Evolutionary conservation across 2,888 invertebrate species (phyloP).

Genomic region (Zelleria hepariella): DNA sequence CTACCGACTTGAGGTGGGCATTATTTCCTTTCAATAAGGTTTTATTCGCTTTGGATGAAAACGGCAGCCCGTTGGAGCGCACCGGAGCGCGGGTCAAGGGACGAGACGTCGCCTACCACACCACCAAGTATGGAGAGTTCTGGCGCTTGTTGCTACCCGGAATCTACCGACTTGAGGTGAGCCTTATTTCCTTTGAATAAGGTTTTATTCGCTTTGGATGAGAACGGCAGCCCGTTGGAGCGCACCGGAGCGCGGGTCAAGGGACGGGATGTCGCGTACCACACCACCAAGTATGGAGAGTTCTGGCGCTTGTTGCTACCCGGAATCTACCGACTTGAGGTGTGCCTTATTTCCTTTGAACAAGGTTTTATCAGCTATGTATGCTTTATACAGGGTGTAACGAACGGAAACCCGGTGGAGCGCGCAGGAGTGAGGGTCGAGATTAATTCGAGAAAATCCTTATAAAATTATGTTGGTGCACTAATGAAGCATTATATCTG

Average conservation of each 20-base stretch:
- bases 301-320: slow-evolving; percentile 94
- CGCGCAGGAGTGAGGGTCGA: slow-evolving; percentile 84
- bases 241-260: slow-evolving; percentile 84
- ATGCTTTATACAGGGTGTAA: too few species aligned
- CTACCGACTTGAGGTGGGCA: slow-evolving; percentile 86
- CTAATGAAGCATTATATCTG: too few species aligned
- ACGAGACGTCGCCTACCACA: slow-evolving; percentile 87
- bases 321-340: slow-evolving; percentile 88
- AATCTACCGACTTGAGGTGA: slow-evolving; percentile 85
- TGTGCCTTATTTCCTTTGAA: too few species aligned
- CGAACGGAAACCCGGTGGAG: slow-evolving; percentile 83
- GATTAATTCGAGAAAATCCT: too few species aligned
- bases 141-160: slow-evolving; percentile 94
- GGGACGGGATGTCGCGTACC: slow-evolving; percentile 87
- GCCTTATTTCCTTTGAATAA: too few species aligned
- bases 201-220: slow-evolving; percentile 87
- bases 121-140: slow-evolving; percentile 93
- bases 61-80: slow-evolving; percentile 83
- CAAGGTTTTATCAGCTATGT: slow-evolving; percentile 87
- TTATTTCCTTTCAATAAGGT: too few species aligned
- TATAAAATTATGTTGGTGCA: too few species aligned
- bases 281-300: slow-evolving; percentile 92
- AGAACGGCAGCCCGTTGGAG: slow-evolving; percentile 83
- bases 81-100: slow-evolving; percentile 84
- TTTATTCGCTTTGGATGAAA: slow-evolving; percentile 85